Percentiles rank a stretch among this genome's conserved stretches.
Conservation (phyloP, 2,797 vertebrate genomes). For the Alexandromys oeconomus region DNA sequence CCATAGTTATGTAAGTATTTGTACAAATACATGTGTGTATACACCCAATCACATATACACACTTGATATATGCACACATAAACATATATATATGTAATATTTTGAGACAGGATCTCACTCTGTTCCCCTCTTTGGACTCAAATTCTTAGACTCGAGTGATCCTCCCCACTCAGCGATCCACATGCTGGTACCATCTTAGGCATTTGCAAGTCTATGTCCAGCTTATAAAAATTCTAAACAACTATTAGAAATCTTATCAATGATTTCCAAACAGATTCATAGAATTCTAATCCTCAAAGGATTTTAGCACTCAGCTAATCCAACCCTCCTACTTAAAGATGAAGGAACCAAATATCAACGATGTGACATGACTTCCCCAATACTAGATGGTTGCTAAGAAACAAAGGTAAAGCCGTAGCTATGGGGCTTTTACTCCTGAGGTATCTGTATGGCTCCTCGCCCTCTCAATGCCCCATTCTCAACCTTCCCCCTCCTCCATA, state of each 20-base stretch:
- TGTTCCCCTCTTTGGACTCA: neutral
- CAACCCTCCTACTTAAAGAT: neutral
- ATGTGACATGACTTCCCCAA: neutral
- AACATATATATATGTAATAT: neutral
- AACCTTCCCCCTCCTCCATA: neutral
- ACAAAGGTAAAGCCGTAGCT: neutral
- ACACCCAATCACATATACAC: neutral
- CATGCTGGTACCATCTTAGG: fast-evolving
- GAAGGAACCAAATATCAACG: neutral
- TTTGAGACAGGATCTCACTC: neutral
- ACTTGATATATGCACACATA: neutral
- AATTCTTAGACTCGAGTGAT: neutral
- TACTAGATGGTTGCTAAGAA: neutral
- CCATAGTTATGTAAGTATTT: neutral
- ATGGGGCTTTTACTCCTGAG: neutral
- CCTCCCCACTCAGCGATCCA: neutral
- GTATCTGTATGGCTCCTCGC: neutral
- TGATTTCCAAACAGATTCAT: neutral
- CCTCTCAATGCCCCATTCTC: too few relatives aligned
- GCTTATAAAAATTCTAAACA: neutral
- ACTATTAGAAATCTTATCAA: neutral
- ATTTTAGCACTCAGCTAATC: neutral
- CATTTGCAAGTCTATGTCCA: neutral
- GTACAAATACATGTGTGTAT: neutral
- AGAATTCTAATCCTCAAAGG: neutral